phyloP scores from a whole-genome alignment of 2,113 vertebrate genomes.

The Chionomys nivalis region DNA sequence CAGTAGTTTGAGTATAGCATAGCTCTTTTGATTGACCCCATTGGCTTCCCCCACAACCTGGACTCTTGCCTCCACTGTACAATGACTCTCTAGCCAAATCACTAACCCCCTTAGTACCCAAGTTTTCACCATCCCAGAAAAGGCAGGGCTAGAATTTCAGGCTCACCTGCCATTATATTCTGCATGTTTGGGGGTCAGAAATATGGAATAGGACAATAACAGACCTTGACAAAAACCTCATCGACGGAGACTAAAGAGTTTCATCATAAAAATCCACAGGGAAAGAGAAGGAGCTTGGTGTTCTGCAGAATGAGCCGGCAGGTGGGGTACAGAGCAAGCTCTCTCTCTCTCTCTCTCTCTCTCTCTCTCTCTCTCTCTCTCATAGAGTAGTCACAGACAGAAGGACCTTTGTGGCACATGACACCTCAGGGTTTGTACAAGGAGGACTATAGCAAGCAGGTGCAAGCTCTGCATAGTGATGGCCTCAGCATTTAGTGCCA shows the following conservation, averaged over 20 bases:
- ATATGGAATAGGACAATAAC: neutral
- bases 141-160: neutral
- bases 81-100: neutral
- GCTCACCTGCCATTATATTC: neutral
- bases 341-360: neutral
- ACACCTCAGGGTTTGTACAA: neutral
- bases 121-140: neutral
- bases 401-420: neutral
- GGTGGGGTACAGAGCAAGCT: neutral
- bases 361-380: neutral
- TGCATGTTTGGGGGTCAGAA: neutral
- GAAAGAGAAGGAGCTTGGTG: neutral
- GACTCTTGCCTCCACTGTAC: neutral
- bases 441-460: neutral
- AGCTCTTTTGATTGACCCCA: neutral
- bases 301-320: neutral
- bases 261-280: conserved; percentile 17
- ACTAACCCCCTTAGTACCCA: neutral
- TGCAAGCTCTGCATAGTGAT: neutral
- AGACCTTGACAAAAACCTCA: conserved; percentile 8
- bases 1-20: neutral
- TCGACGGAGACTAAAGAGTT: neutral
- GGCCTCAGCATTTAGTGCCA: neutral
- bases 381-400: neutral
- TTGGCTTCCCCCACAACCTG: neutral